Evolutionary conservation across 2,113 vertebrate genomes (phyloP), one percentile per base, ranked within the genome.

Genomic region (Grammomys surdaster): DNA sequence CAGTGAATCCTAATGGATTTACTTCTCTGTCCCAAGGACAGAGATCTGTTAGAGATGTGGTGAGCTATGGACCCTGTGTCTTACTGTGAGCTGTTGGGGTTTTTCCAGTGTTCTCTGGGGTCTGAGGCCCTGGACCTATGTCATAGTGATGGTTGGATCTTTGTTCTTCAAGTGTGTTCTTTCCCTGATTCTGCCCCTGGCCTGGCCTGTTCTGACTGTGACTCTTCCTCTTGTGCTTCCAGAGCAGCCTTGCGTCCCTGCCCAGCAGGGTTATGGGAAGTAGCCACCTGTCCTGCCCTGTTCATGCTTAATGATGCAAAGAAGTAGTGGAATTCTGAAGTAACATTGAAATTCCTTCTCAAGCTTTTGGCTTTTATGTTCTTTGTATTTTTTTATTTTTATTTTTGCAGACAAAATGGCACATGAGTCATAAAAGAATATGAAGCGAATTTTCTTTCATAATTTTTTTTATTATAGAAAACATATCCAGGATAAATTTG

Each of bases 391-490:
- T 76, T 85, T 84, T 14, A 65, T 65, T 85, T 63, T 56, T 54
- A 22, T 58, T 80, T 54, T 46, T 85, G 14, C 65, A 85, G 40
- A 56, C 60, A 31, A 67, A 86, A 48, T 22, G 43, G 10, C 84
- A 86, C 17, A 67, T 48, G 28, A 69, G 17, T 86, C 84, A 65
- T 86, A 67, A 48, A 16, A 48, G 43, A 43, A 86, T 48, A 67
- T 46, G 48, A 86, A 33, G 10, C 43, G 67, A 86, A 67, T 67
- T 87, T 69, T 67, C 16, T 86, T 86, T 46, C 5, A 65, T 24
- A 70, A 24, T n/a, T 58, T 88, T 96, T 65, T 91, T 92, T 86
- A 88, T 48, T 60, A 10, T 60, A 73, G 51, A 89, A 96, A 89
- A 89, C 10, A 69, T 33, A 24, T 11, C 19, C 20, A 84, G 78